A percentile compares a stretch with the other conserved stretches of the same genome.
phyloP scores from a whole-genome alignment of 53 echinoderm and acorn worm genomes.

The Arbacia lixula region DNA sequence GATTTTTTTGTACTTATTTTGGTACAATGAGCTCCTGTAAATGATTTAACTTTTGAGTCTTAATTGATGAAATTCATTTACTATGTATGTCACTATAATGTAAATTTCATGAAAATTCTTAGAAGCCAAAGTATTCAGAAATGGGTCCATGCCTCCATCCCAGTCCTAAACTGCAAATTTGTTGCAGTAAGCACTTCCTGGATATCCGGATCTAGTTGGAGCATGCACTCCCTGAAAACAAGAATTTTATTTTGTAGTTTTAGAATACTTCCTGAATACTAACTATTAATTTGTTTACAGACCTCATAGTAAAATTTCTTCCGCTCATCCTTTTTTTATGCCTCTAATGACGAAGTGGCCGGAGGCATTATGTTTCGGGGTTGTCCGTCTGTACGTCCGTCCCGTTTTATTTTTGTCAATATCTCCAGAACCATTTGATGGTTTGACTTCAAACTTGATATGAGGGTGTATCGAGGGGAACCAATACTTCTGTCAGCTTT shows the following conservation, averaged over 20 bases:
- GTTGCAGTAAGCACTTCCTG: conserved; percentile 12
- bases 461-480: too few species aligned
- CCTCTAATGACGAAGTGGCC: too few species aligned
- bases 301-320: not conserved
- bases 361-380: too few species aligned
- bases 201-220: too few species aligned
- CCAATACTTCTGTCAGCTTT: too few species aligned
- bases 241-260: conserved; percentile 18
- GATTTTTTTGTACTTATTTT: not conserved
- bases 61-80: conserved; percentile 23
- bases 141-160: conserved; percentile 21
- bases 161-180: conserved; percentile 26
- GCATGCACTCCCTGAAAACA: conserved; percentile 18
- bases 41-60: conserved; percentile 28
- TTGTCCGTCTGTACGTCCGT: too few species aligned
- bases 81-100: not conserved
- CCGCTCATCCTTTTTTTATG: conserved; percentile 2
- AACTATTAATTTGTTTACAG: conserved; percentile 8
- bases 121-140: conserved; percentile 13
- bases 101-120: conserved; percentile 27
- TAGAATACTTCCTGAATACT: conserved; percentile 21
- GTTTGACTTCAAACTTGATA: too few species aligned
- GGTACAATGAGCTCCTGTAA: conserved; percentile 13
- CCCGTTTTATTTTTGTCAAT: too few species aligned
- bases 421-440: too few species aligned